Percentiles rank a stretch among this genome's conserved stretches.
Evolutionary conservation across 2,797 vertebrate species (phyloP).

Genomic region (Propithecus perrieri): DNA sequence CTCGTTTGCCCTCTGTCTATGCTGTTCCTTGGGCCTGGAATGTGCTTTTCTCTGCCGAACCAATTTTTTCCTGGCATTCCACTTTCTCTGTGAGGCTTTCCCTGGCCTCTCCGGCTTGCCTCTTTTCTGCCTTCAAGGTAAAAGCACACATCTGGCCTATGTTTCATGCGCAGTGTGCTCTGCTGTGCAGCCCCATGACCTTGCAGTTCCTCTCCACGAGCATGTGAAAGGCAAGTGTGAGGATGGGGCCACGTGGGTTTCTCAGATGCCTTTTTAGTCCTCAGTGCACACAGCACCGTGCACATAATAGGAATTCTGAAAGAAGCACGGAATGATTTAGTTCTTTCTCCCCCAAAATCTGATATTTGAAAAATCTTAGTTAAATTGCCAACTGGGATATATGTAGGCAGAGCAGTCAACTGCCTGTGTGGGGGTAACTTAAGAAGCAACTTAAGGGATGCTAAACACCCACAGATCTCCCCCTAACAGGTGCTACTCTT

Average conservation of each 20-base stretch:
- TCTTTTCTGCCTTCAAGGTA: background rate
- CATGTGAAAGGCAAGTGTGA: background rate
- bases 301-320: background rate
- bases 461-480: too few species aligned
- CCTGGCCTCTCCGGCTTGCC: background rate
- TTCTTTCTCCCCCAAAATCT: background rate
- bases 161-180: background rate
- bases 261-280: background rate
- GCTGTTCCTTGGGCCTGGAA: background rate
- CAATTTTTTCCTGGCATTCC: background rate
- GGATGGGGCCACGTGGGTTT: background rate
- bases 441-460: background rate
- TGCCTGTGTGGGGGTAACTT: background rate
- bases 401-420: background rate
- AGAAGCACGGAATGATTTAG: background rate
- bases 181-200: background rate
- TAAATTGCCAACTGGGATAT: background rate
- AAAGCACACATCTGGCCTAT: background rate
- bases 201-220: background rate
- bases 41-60: background rate
- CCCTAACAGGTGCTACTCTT: background rate
- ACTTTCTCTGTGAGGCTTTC: background rate
- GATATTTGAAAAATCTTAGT: background rate
- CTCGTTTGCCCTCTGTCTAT: background rate
- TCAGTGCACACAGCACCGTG: background rate